Evolutionary conservation across 1,140 invertebrate genomes (phyloP), one percentile per base, ranked within the genome.

Genomic region (Colletes latitarsis): DNA sequence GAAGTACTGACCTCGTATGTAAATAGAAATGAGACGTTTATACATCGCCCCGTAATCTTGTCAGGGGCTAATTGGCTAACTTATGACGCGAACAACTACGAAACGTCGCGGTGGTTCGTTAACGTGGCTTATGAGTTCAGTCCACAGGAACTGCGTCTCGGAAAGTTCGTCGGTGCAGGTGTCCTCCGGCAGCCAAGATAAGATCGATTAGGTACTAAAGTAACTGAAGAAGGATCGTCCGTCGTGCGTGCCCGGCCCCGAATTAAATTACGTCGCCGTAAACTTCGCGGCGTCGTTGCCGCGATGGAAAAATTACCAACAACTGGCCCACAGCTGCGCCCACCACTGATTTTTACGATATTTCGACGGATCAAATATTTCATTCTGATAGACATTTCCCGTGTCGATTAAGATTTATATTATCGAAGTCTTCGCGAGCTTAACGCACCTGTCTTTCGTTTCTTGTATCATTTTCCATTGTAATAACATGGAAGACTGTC

Each of bases 21-120:
- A 86, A 86, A 77, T 73, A 81, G 84, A 86, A 69, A 67, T 39
- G 60, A 83, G 84, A 87, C 84, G 85, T 83, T 86, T 76, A 86
- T 68, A 71, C 77, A 75, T 86, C 71, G 82, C 68, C 72, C 62
- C 55, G 80, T 83, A 83, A 87, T 87, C 85, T 83, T 78, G 82
- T 81, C 81, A 60, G 67, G 39, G 68, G 43, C 77, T 87, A 87
- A 87, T 87, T 87, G 85, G 82, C 66, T 83, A 76, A 86, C 82
- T 86, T 86, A 81, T 83, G 84, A 83, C 84, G 80, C 70, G 62
- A 52, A 73, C 62, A 53, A 41, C 49, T 49, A 58, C 68, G 76
- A 58, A 73, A 63, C 77, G 49, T 30, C 62, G 73, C 60, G 81
- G 60, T 58, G 81, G 62, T 87, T 86, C 81, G 84, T 87, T 87